These are phyloP conservation scores for Salvelinus sp. DNA, from an alignment of 2,113 vertebrate genomes.

Conservation along the genomic window DNA sequence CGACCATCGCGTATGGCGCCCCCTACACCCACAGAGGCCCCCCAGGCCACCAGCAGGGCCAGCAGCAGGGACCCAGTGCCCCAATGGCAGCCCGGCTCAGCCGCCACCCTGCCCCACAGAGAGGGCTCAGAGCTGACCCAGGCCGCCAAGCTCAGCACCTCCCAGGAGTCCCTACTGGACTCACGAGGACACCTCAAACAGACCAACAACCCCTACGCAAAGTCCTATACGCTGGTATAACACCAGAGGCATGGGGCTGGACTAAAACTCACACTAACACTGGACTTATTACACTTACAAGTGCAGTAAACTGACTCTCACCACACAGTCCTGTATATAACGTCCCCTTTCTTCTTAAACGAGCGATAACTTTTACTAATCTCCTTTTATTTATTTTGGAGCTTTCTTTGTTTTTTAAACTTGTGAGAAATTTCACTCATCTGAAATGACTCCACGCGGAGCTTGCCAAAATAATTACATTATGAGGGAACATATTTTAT, in stretches of 20 bases:
- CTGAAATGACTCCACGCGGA: slow-evolving; percentile 76
- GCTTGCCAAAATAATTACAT: slow-evolving; percentile 91
- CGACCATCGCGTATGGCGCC: slow-evolving; percentile 81
- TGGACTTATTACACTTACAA: slow-evolving; percentile 71
- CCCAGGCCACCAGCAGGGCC: slow-evolving; percentile 51
- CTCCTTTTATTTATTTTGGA: slow-evolving; percentile 71
- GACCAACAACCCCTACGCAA: slow-evolving; percentile 97
- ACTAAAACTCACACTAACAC: slow-evolving; percentile 64
- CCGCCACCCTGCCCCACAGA: slow-evolving; percentile 94
- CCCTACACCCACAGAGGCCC: slow-evolving; percentile 76
- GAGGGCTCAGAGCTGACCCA: slow-evolving; percentile 95
- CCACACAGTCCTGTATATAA: slow-evolving; percentile 77
- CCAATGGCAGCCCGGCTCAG: slow-evolving; percentile 91
- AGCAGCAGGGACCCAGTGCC: slow-evolving; percentile 80
- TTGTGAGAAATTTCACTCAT: slow-evolving; percentile 81
- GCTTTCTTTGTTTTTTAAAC: slow-evolving; percentile 66
- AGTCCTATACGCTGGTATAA: slow-evolving; percentile 99
- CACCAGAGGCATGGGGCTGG: slow-evolving; percentile 77
- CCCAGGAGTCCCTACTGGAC: slow-evolving; percentile 98
- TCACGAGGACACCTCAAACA: slow-evolving; percentile 96
- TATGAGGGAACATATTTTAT: slow-evolving; percentile 70
- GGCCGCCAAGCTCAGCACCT: slow-evolving; percentile 98
- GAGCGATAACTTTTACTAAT: slow-evolving; percentile 73
- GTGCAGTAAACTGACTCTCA: slow-evolving; percentile 75
- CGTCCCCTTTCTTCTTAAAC: slow-evolving; percentile 45